Evolutionary conservation across 2,888 invertebrate species (phyloP).

Genomic region (Cephonodes hylas): DNA sequence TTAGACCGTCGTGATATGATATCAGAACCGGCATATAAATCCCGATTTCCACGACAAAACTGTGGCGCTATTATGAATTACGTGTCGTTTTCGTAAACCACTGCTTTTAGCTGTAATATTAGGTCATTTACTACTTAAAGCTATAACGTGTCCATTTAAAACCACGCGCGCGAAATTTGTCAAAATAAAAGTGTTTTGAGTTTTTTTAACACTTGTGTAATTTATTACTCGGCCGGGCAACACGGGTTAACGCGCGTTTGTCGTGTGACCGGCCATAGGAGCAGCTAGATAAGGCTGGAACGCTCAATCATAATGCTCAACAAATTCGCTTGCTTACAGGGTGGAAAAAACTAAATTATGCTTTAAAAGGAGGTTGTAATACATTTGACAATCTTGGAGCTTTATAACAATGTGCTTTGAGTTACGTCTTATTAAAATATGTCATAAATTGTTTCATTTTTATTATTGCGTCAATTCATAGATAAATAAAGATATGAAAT

Average conservation of each 20-base stretch:
- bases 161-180: not conserved
- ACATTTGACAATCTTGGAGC: not conserved
- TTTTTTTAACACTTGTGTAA: conserved; percentile 1
- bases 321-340: not conserved
- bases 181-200: not conserved
- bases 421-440: no score
- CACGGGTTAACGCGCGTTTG: conserved; percentile 6
- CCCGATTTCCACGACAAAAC: no score
- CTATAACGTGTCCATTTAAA: not conserved
- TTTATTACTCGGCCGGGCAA: not conserved
- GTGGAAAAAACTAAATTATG: not conserved
- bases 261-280: conserved; percentile 1
- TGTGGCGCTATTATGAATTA: no score
- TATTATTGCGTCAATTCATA: no score
- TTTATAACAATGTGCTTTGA: not conserved
- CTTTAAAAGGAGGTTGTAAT: not conserved
- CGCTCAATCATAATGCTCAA: conserved; percentile 3
- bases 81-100: no score
- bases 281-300: not conserved
- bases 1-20: no score
- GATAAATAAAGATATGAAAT: no score
- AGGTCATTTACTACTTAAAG: not conserved
- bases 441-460: no score
- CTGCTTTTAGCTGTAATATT: not conserved
- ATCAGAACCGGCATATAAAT: no score